phyloP scores from a whole-genome alignment of 2,888 invertebrate species.

The Tinea semifulvella region DNA sequence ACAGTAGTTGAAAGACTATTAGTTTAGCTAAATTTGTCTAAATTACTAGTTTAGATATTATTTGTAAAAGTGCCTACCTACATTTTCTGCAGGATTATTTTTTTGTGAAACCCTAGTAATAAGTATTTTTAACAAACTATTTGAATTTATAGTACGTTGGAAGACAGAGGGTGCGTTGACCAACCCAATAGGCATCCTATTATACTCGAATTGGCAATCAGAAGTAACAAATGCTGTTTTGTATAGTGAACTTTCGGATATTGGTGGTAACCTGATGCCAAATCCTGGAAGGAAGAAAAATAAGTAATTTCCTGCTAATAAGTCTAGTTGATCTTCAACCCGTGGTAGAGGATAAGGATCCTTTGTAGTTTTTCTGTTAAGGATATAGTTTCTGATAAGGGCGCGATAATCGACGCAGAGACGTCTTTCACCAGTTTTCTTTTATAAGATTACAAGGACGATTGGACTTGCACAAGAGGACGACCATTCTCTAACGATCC shows the following conservation, averaged over 20 bases:
- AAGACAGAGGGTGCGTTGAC: slow-evolving; percentile 26
- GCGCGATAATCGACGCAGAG: slow-evolving; percentile 23
- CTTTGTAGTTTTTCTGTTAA: slow-evolving; percentile 10
- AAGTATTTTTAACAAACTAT: no score
- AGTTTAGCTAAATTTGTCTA: no score
- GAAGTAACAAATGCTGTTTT: slow-evolving; percentile 30
- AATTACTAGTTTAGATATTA: no score
- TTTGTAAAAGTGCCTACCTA: no score
- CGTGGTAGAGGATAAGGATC: slow-evolving; percentile 25
- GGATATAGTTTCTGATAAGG: no score
- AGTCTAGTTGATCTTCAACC: slow-evolving; percentile 28
- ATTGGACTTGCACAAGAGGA: slow-evolving; percentile 25
- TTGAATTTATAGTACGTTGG: slow-evolving; percentile 26
- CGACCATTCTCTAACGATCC: slow-evolving; percentile 19
- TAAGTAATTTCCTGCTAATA: slow-evolving; percentile 21
- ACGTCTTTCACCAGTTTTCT: slow-evolving; percentile 22
- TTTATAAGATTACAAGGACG: slow-evolving; percentile 21
- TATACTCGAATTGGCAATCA: slow-evolving; percentile 27
- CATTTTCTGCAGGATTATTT: no score
- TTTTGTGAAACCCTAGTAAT: no score
- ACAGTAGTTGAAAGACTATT: no score
- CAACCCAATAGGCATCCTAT: slow-evolving; percentile 22
- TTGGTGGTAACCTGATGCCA: slow-evolving; percentile 27
- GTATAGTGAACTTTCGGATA: slow-evolving; percentile 22
- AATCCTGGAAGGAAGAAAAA: slow-evolving; percentile 25